Percentiles rank a stretch among this genome's conserved stretches.
These are phyloP conservation scores for Solea senegalensis DNA, from an alignment of 2,113 vertebrate species.

Conservation along the genomic window DNA sequence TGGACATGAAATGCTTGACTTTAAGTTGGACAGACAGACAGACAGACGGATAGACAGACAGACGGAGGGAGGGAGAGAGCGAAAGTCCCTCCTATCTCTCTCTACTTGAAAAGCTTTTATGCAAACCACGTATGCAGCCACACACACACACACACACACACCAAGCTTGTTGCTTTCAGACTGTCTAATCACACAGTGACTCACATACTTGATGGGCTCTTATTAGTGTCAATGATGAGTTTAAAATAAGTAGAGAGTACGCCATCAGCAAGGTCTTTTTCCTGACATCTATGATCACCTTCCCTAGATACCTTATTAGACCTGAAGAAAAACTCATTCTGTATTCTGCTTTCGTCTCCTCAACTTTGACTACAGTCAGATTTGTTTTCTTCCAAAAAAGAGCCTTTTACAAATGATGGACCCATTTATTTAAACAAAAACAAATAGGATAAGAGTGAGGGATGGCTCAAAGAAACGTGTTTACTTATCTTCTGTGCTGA, in stretches of 20 bases:
- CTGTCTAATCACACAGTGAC: constrained; percentile 26
- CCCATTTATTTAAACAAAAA: neutral
- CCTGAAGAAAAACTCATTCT: neutral
- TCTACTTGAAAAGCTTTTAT: neutral
- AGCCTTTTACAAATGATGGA: neutral
- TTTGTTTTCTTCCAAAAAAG: neutral
- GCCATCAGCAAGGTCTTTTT: constrained; percentile 31
- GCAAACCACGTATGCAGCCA: constrained; percentile 8
- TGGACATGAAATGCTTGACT: too few relatives aligned
- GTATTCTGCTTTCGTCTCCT: neutral
- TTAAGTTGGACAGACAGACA: too few relatives aligned
- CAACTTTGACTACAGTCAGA: neutral
- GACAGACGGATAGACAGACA: neutral
- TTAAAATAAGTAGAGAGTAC: constrained; percentile 26
- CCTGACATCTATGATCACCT: constrained; percentile 17
- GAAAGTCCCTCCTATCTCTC: neutral
- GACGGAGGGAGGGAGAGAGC: neutral
- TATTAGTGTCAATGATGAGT: constrained; percentile 22
- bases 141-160: constrained; percentile 11
- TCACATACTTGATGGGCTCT: constrained; percentile 25
- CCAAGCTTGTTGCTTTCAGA: constrained; percentile 16
- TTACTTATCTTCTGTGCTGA: constrained; percentile 23
- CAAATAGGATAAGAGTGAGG: neutral
- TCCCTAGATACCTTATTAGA: constrained; percentile 2
- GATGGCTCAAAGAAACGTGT: constrained; percentile 21